These are phyloP conservation scores for Drosophila ohnishii DNA, from an alignment of 1,140 invertebrate species.

Conservation along the genomic window DNA sequence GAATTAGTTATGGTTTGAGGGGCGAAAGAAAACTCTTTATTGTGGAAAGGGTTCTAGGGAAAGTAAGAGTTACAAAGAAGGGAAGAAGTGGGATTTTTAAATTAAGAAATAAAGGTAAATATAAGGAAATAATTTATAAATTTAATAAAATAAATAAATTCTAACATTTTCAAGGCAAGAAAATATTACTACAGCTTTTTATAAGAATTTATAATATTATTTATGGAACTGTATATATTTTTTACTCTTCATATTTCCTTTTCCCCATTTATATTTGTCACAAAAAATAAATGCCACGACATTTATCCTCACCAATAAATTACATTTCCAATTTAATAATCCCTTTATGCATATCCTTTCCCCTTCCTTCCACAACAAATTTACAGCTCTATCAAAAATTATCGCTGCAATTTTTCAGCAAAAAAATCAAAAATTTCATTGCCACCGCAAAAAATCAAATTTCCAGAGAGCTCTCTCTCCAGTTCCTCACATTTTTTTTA, in stretches of 20 bases:
- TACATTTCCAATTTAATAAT: constrained; percentile 16
- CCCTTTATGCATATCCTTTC: background rate
- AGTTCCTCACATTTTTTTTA: background rate
- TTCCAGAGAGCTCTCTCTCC: constrained; percentile 8
- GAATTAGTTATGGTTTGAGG: constrained; percentile 61
- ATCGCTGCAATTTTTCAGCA: constrained; percentile 27
- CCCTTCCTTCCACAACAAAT: background rate
- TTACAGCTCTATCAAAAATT: constrained; percentile 38
- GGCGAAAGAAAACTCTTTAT: background rate
- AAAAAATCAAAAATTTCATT: constrained; percentile 40
- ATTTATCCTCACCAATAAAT: constrained; percentile 15
- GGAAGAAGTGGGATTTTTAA: background rate
- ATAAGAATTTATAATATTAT: too few species aligned
- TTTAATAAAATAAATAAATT: background rate
- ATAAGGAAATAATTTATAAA: background rate
- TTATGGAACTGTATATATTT: background rate
- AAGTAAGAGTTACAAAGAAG: background rate
- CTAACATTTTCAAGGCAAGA: background rate
- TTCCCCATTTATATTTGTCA: background rate
- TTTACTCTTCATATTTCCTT: background rate
- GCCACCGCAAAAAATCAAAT: constrained; percentile 55
- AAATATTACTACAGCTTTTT: background rate
- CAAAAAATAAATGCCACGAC: background rate
- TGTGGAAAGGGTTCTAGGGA: background rate
- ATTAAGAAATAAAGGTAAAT: background rate